phyloP scores from a whole-genome alignment of 2,888 invertebrate species.

The Polia nebulosa region DNA sequence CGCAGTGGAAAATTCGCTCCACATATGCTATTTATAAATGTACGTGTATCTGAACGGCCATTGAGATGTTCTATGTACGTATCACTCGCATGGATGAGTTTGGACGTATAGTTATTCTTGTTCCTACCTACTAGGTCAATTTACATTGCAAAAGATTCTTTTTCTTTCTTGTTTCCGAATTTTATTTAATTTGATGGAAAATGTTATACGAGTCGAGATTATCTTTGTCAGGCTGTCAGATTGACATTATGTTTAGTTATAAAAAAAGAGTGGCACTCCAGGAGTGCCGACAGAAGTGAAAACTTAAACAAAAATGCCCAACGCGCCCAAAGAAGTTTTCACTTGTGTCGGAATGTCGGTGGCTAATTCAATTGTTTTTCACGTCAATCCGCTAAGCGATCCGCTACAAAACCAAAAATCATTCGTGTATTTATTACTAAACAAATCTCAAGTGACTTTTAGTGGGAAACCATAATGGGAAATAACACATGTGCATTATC shows the following conservation, averaged over 20 bases:
- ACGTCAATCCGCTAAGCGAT: no score
- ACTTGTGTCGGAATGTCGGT: no score
- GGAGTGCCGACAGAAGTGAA: no score
- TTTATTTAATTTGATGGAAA: not conserved
- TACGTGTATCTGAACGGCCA: constrained; percentile 51
- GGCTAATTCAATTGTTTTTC: no score
- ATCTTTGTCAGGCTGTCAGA: not conserved
- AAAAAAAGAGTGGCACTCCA: no score
- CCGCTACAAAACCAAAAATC: not conserved
- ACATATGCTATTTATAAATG: constrained; percentile 66
- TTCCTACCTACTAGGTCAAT: constrained; percentile 6
- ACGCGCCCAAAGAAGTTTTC: no score
- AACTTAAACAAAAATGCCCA: no score
- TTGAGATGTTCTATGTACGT: constrained; percentile 54
- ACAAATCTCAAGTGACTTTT: constrained; percentile 33
- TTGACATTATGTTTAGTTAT: not conserved
- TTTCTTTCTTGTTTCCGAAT: constrained; percentile 6
- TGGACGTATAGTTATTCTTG: constrained; percentile 24
- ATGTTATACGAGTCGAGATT: not conserved
- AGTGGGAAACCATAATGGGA: constrained; percentile 15
- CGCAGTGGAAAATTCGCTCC: constrained; percentile 67
- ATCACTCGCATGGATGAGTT: constrained; percentile 47
- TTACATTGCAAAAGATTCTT: constrained; percentile 14
- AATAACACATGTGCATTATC: constrained; percentile 23
- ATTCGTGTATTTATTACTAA: not conserved